A percentile compares a stretch with the other conserved stretches of the same genome.
Conservation (phyloP, 1,140 invertebrate species). For the Drosophila rufa region DNA sequence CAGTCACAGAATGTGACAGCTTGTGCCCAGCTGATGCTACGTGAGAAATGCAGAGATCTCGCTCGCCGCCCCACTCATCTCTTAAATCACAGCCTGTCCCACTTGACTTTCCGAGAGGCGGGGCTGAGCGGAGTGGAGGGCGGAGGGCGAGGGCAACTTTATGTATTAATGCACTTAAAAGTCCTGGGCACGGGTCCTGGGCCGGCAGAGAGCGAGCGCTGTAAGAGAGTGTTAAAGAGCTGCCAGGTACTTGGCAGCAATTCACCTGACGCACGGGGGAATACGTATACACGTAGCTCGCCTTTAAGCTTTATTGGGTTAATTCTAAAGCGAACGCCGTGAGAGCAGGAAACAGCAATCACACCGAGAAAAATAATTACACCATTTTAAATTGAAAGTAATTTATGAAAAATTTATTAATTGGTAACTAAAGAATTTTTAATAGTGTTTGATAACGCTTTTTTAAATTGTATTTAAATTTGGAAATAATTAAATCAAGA, state of each 20-base stretch:
- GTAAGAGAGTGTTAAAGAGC: slow-evolving; percentile 75
- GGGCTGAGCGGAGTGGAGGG: not conserved
- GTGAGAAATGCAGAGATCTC: slow-evolving; percentile 43
- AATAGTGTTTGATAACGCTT: too few relatives aligned
- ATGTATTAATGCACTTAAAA: slow-evolving; percentile 74
- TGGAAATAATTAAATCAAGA: too few relatives aligned
- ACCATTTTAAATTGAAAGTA: too few relatives aligned
- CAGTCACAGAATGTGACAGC: slow-evolving; percentile 35
- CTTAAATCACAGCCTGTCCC: slow-evolving; percentile 57
- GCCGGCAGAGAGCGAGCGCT: not conserved
- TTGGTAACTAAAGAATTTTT: too few relatives aligned
- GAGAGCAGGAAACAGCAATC: slow-evolving; percentile 8
- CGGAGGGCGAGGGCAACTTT: slow-evolving; percentile 27
- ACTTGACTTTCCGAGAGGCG: slow-evolving; percentile 63
- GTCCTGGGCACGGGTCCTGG: slow-evolving; percentile 28
- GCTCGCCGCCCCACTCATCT: slow-evolving; percentile 13
- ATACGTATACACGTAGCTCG: slow-evolving; percentile 12
- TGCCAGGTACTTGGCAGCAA: slow-evolving; percentile 58
- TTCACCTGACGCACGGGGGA: slow-evolving; percentile 39
- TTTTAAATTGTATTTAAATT: too few relatives aligned
- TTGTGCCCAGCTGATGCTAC: slow-evolving; percentile 47
- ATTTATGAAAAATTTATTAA: too few relatives aligned
- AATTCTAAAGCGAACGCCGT: slow-evolving; percentile 41
- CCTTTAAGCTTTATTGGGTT: slow-evolving; percentile 64
- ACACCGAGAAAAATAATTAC: not conserved